Percentiles rank a stretch among this genome's conserved stretches.
phyloP scores from a whole-genome alignment of 2,113 vertebrate genomes.

The Elanoides forficatus region DNA sequence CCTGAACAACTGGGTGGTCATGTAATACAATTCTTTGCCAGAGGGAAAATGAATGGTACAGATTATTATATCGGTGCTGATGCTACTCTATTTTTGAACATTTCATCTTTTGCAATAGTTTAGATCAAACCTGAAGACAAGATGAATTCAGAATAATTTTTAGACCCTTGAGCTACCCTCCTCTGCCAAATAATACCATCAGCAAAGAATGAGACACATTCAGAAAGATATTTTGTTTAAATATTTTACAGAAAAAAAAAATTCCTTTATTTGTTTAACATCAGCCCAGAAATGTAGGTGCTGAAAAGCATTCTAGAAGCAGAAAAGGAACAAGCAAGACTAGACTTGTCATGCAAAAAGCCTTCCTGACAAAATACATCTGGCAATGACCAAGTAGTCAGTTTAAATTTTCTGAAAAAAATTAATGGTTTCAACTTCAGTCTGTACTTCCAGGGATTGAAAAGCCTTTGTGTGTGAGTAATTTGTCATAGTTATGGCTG shows the following conservation, averaged over 20 bases:
- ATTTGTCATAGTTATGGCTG: neutral
- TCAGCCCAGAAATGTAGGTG: neutral
- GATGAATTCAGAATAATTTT: neutral
- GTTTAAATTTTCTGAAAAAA: slow-evolving; percentile 2
- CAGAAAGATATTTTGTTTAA: neutral
- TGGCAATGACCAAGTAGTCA: neutral
- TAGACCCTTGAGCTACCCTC: neutral
- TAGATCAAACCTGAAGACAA: neutral
- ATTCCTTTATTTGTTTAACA: neutral
- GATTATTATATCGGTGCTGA: neutral
- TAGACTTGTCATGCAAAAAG: neutral
- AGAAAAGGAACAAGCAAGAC: neutral
- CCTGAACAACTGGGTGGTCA: neutral
- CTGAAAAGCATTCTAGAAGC: neutral
- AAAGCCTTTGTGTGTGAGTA: neutral
- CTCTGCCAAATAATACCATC: neutral
- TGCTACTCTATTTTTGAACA: neutral
- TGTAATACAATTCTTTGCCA: neutral
- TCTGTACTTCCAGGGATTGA: neutral
- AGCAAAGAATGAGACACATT: neutral
- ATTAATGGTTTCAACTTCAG: neutral
- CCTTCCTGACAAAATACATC: neutral
- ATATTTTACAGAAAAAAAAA: neutral
- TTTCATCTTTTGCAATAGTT: neutral
- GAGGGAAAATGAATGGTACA: neutral